Evolutionary conservation across 2,113 vertebrate species (phyloP), one percentile per base, ranked within the genome.

Genomic region (Callospermophilus lateralis): DNA sequence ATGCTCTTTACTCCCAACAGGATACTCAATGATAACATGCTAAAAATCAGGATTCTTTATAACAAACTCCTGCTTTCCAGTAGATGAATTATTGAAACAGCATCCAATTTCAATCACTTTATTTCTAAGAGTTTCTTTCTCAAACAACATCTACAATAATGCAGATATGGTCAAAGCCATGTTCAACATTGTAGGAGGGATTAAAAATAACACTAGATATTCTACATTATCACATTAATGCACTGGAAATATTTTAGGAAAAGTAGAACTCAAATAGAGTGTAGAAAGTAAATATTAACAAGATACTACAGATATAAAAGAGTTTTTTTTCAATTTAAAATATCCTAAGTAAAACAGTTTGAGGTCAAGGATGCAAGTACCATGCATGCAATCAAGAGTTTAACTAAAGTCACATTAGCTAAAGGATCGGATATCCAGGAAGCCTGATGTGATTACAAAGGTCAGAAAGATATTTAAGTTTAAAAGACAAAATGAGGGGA

Each of bases 81-180:
- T 2, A 87, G 6, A 22, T 61, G 1, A 90, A 26, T 76, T 42
- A 77, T n/a, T 13, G n/a, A 72, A 84, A 78, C 37, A 26, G 70
- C 15, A 89, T 8, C 65, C 20, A 67, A 39, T 77, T 77, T 72
- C 24, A 48, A 77, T 70, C 39, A 74, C 20, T 90, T 77, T 78
- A 83, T 90, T 86, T 80, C 79, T 72, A 90, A 61, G 51, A 90
- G 13, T 76, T 93, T 61, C 24, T 15, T 55, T 92, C 34, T 84
- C 26, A 70, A 79, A 94, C 22, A 45, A 63, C 3, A 89, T 42
- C 24, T 65, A 16, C 8, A 65, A 83, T 72, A 68, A 85, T 42
- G 20, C 15, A 90, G 42, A 79, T 53, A 84, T 0, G 67, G 76
- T 45, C 39, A 84, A 86, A 79, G 12, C 1, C 48, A 93, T 24